Percentiles rank a stretch among this genome's conserved stretches.
These are phyloP conservation scores for Piprites chloris DNA, from an alignment of 2,113 vertebrate genomes.

Conservation along the genomic window DNA sequence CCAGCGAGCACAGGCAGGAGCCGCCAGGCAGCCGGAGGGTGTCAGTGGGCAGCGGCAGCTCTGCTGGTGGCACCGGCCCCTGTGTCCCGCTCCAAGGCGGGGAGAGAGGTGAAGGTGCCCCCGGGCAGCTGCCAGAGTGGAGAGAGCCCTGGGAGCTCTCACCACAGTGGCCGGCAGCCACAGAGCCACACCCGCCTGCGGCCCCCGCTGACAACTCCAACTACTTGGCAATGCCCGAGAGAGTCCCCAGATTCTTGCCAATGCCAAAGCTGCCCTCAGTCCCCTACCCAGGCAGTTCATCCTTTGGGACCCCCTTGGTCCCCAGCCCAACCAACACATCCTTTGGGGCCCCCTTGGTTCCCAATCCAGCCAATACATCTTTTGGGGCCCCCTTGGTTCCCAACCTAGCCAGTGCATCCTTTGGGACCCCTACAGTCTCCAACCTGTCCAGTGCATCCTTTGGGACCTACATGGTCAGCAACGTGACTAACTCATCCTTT, in stretches of 20 bases:
- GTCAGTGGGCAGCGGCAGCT: background rate
- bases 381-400: background rate
- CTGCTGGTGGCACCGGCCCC: background rate
- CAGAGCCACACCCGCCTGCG: background rate
- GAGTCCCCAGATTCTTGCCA: background rate
- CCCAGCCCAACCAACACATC: accelerated
- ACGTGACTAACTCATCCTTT: background rate
- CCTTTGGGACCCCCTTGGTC: background rate
- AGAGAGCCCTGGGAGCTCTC: background rate
- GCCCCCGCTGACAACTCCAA: background rate
- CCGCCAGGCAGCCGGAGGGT: background rate
- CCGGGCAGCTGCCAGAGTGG: background rate
- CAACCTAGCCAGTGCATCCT: background rate
- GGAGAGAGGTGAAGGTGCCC: background rate
- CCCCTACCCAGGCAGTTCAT: background rate
- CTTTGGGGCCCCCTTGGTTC: background rate
- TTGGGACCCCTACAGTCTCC: background rate
- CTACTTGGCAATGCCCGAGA: slow-evolving; percentile 63
- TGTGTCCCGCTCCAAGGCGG: background rate
- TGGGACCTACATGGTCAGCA: background rate
- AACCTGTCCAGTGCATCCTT: background rate
- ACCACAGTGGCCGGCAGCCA: background rate
- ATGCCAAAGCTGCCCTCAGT: background rate
- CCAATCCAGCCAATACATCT: accelerated
- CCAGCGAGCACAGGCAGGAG: background rate